Base-by-base conservation (phyloP, 2,888 invertebrate species). In the Ellobium chinense region DNA sequence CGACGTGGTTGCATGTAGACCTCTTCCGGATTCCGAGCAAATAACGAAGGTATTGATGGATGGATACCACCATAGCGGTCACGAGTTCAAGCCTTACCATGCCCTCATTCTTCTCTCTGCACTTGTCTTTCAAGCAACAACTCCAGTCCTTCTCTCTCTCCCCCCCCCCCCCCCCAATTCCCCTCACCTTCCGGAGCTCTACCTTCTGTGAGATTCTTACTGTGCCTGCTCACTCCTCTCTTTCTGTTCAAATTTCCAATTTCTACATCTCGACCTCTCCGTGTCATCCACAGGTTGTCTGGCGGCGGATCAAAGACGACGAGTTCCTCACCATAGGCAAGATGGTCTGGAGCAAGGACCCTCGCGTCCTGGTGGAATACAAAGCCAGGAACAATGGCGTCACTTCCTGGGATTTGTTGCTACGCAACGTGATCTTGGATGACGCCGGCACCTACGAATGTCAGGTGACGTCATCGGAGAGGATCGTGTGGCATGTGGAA, bases 361-460 rank as follows among this genome's bases (percentile, higher is more conserved):
- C 62, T 14, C 62, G 78, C 46, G 63, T 78, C 18, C 27, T 83
- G 34, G 63, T 83, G 36, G 83, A 83, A 63, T 78, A 78, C 54
- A 37, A 56, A 7, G n/a, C 46, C 7, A 58, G 78, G 46, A 75
- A 36, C 2, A 54, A 68, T 24, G 83, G 75, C 21, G 70, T 81
- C n/a, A 80, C 75, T 46, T 74, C 78, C 21, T 81, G 83, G 83
- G 80, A 80, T 68, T 74, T 81, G 34, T 54, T 83, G n/a, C 29
- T 83, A n/a, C 62, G 80, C 1, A 68, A 73, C 27, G 80, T 69
- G 1, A 58, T 65, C 14, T 65, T 34, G 2, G 72, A 78, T 5
- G 78, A 81, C 69, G 78, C 80, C 5, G 83, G 80, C 5, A 62
- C 65, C 24, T 83, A 83, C 54, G 80, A 83, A 65, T 83, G 83